Evolutionary conservation across 92 coral and sea anemone genomes (phyloP), one percentile per base, ranked within the genome.

Genomic region (Porites rus): DNA sequence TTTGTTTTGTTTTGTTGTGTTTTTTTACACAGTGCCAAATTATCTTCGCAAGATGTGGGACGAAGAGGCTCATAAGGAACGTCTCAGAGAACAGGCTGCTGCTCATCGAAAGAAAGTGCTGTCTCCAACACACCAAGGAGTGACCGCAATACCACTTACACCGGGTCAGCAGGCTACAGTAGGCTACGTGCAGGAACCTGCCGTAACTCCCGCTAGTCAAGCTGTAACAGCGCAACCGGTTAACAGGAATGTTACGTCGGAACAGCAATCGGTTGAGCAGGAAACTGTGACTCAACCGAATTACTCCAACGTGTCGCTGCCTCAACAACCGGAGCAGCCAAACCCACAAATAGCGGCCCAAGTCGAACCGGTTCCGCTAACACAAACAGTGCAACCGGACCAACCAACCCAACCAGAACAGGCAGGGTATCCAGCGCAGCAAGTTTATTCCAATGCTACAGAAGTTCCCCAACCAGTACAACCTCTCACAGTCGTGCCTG

Each of bases 91-190:
- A 7, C 43, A 74, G 53, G 18, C 53, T 13, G 64, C 63, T 6
- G 61, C 73, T 66, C 52, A 61, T 5, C 73, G 78, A 25, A 76
- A 72, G 19, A 79, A 75, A 21, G 63, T 52, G 19, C 68, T 51
- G 3, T 14, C 65, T 46, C 19, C 63, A 62, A 68, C 46, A 51
- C n/a, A 71, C 21, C 68, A 72, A 54, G 80, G 64, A 20, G 65
- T 62, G 5, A 72, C 80, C n/a, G 62, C 73, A 50, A 20, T 72
- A 79, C 80, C 87, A 63, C 46, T 69, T 18, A 81, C 86, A 56
- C 86, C 73, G 1, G 80, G 80, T 83, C 80, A 73, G 38, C 87
- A 73, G 80, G 22, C 79, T 63, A 63, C 16, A 61, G 21, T 10
- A 3, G 46, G 79, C 1, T 72, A 72, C 28, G 73, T 24, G 24